Evolutionary conservation across 2,888 invertebrate genomes (phyloP), one percentile per base, ranked within the genome.

Genomic region (Megamerina dolium): DNA sequence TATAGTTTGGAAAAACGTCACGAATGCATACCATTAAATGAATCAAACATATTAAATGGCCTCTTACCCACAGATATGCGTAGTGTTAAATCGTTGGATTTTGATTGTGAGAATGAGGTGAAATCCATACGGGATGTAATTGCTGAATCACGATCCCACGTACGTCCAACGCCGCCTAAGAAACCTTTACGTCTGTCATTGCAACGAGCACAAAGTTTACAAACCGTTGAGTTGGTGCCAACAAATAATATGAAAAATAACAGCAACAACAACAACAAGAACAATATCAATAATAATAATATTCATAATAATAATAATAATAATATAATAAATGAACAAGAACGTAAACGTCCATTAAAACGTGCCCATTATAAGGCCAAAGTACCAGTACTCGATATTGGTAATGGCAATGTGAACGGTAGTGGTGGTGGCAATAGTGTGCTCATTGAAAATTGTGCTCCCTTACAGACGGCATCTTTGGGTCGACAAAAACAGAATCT

Each of bases 141-240:
- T 2, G 79, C 81, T 0, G 82, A 82, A 56, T 75, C 75, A 8
- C 78, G 77, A 49, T 37, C 52, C 10, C n/a, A n/a, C n/a, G 74
- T 78, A 3, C 74, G 85, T 41, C 88, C 89, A 1, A 82, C 83
- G 12, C 90, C 90, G 4, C 91, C 90, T 16, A 85, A 89, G 58
- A 91, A 91, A 63, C 91, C 90, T 0, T 68, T 89, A 37, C 76
- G 90, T 9, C 72, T 91, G 30, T 90, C 89, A 0, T 70, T 91
- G 37, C 90, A 90, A 63, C 80, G 88, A 56, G 87, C 90, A 0
- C 81, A 85, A 49, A 89, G 88, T 66, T 77, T 87, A 37, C 87
- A 87, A 60, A 86, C 86, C 0, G 78, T 87, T 6, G 69, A 71
- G 46, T 49, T 69, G 29, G n/a, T n/a, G n/a, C n/a, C n/a, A n/a